A percentile compares a stretch with the other conserved stretches of the same genome.
Evolutionary conservation across 2,113 vertebrate species (phyloP).

Genomic region (Puffinus mauretanicus): DNA sequence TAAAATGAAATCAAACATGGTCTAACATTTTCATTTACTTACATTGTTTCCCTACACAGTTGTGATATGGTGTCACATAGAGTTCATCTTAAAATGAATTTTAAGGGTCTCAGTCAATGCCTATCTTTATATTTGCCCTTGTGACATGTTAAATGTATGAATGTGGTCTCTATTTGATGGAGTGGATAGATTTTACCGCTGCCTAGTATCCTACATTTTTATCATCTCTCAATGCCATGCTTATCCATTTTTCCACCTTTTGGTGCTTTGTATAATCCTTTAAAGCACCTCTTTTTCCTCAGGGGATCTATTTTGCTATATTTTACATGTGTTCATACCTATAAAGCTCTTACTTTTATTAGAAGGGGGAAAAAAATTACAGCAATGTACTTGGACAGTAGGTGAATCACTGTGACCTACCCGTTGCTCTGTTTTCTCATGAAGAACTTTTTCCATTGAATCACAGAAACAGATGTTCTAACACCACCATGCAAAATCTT

Average conservation of each 20-base stretch:
- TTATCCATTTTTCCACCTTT: conserved; percentile 31
- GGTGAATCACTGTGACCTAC: conserved; percentile 69
- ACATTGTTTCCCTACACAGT: background rate
- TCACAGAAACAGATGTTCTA: conserved; percentile 82
- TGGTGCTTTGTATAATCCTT: conserved; percentile 9
- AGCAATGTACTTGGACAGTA: conserved; percentile 53
- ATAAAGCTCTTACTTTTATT: conserved; percentile 66
- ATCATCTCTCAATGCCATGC: conserved; percentile 10
- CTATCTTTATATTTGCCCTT: background rate
- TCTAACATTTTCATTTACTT: background rate
- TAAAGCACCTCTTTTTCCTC: conserved; percentile 23
- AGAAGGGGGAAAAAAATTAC: background rate
- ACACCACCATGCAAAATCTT: conserved; percentile 77
- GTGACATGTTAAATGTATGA: background rate
- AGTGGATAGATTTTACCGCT: background rate
- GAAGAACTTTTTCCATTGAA: conserved; percentile 77
- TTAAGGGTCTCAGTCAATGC: background rate
- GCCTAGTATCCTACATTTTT: conserved; percentile 24
- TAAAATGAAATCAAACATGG: background rate
- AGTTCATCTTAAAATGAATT: background rate
- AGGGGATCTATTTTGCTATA: background rate
- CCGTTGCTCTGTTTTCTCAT: conserved; percentile 75
- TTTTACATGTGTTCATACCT: conserved; percentile 51
- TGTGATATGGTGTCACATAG: background rate
- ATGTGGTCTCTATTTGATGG: background rate